Conservation (phyloP, 1,140 invertebrate genomes). For the Heterodera schachtii region DNA sequence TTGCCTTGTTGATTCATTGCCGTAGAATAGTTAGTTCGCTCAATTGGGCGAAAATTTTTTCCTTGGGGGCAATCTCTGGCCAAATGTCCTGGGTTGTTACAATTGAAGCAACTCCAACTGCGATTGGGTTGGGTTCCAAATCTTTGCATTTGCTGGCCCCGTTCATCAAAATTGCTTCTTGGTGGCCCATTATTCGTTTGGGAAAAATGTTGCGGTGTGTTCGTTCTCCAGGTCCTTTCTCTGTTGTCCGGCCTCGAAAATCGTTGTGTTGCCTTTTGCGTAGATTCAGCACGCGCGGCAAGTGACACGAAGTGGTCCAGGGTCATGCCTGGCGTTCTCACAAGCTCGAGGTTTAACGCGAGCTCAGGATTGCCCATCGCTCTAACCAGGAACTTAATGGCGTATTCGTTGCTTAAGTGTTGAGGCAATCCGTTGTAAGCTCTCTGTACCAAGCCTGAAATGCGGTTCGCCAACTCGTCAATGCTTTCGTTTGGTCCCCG, state of each 20-base stretch:
- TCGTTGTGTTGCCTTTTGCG: neutral
- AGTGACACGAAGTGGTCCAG: constrained; percentile 14
- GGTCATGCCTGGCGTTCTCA: neutral
- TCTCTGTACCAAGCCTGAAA: neutral
- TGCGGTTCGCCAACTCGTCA: constrained; percentile 18
- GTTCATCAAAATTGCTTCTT: neutral
- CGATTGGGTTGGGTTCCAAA: neutral
- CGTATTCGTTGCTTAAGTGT: constrained; percentile 5
- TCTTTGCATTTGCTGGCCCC: neutral
- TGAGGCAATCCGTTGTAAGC: constrained; percentile 5
- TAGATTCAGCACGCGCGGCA: constrained; percentile 14
- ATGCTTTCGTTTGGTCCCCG: constrained; percentile 9
- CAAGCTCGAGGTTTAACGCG: constrained; percentile 14
- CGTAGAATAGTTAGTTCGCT: neutral
- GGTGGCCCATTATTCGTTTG: neutral
- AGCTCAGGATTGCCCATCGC: constrained; percentile 3
- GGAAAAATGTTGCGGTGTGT: neutral
- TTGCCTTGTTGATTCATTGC: no score
- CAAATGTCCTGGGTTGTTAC: neutral
- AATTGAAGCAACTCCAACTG: constrained; percentile 9
- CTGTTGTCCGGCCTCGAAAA: neutral
- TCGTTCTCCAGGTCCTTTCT: neutral
- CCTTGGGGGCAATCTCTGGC: neutral
- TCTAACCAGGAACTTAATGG: constrained; percentile 1
- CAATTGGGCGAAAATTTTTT: no score